phyloP scores from a whole-genome alignment of 92 coral and sea anemone genomes.

The Zoanthus sociatus region DNA sequence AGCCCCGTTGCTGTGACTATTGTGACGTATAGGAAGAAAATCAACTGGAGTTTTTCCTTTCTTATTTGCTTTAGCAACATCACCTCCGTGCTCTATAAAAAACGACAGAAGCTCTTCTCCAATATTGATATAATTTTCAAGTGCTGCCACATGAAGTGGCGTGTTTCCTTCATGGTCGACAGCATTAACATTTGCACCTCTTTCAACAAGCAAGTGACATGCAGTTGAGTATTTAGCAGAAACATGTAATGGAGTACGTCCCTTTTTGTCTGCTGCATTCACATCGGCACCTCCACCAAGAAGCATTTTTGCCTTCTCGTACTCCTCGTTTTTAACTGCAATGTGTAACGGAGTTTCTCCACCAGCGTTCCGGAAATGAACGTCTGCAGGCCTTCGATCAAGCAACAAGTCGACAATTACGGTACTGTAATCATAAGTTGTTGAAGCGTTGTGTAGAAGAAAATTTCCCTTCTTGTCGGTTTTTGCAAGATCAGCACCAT shows the following conservation, averaged over 20 bases:
- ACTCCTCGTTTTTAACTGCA: neutral
- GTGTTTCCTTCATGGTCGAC: neutral
- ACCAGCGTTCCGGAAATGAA: neutral
- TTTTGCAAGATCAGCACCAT: neutral
- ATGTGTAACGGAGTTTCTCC: neutral
- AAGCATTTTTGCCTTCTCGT: neutral
- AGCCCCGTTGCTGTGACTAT: neutral
- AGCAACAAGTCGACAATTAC: neutral
- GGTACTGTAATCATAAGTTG: neutral
- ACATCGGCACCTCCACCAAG: slow-evolving; percentile 15
- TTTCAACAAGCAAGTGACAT: neutral
- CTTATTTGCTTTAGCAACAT: slow-evolving; percentile 3
- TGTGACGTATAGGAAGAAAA: neutral
- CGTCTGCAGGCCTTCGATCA: neutral
- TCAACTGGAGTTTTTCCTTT: neutral
- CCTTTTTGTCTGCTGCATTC: too few species aligned
- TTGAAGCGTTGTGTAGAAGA: neutral
- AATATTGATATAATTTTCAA: neutral
- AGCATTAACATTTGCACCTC: neutral
- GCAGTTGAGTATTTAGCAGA: neutral
- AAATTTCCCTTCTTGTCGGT: neutral
- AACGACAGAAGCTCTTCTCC: neutral
- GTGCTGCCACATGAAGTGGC: neutral
- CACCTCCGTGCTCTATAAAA: slow-evolving; percentile 6
- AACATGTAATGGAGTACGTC: too few species aligned